Evolutionary conservation across 2,888 invertebrate genomes (phyloP).

Genomic region (Hyposoter didymator): DNA sequence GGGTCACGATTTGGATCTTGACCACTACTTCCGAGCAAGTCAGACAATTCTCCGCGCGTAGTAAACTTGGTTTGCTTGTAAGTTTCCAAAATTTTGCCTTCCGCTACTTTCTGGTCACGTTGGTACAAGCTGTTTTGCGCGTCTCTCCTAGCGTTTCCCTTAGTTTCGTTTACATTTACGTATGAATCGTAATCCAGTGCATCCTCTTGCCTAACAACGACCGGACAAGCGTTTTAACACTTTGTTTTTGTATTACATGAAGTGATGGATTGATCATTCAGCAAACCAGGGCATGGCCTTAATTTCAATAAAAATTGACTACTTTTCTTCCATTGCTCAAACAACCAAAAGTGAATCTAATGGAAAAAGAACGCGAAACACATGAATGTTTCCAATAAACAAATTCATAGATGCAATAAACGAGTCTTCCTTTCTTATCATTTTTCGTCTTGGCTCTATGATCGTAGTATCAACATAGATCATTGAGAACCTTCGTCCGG

Average conservation of each 20-base stretch:
- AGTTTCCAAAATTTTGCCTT: not conserved
- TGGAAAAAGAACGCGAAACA: not conserved
- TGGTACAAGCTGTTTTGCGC: not conserved
- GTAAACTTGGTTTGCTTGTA: not conserved
- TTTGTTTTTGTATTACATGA: not conserved
- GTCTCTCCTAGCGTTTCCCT: not conserved
- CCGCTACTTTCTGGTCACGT: not conserved
- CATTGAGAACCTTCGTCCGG: not conserved
- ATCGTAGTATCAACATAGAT: not conserved
- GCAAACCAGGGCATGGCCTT: not conserved
- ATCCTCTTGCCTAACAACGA: not conserved
- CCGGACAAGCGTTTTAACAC: not conserved
- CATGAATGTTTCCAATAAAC: not conserved
- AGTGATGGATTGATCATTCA: not conserved
- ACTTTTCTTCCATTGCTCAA: not conserved
- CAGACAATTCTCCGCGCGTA: not conserved
- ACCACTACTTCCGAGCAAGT: not conserved
- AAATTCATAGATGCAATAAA: not conserved
- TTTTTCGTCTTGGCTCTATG: not conserved
- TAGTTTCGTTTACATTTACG: not conserved
- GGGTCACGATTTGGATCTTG: not conserved
- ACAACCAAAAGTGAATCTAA: not conserved
- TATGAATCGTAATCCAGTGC: conserved; percentile 12
- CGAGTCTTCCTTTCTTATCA: not conserved
- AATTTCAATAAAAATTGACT: not conserved